Percentiles rank a stretch among this genome's conserved stretches.
These are phyloP conservation scores for Mus spicilegus DNA, from an alignment of 2,113 vertebrate genomes.

Conservation along the genomic window DNA sequence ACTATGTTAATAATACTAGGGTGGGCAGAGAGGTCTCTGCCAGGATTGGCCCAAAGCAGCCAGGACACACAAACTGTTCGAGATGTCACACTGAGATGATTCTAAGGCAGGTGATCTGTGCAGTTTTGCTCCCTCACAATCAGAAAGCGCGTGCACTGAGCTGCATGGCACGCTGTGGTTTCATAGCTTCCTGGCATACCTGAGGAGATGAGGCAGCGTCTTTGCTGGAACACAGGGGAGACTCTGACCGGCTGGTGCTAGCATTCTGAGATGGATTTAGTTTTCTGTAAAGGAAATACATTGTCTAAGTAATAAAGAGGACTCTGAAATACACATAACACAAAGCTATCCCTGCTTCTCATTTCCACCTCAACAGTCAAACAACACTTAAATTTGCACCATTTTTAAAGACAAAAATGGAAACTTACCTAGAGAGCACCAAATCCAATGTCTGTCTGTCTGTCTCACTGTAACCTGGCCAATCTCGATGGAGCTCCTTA, in stretches of 20 bases:
- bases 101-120: background rate
- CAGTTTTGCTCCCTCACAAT: background rate
- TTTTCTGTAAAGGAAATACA: slow-evolving; percentile 86
- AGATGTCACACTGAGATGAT: background rate
- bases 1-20: background rate
- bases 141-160: background rate
- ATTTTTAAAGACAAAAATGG: slow-evolving; percentile 58
- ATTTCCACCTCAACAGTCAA: slow-evolving; percentile 36
- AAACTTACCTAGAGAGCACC: slow-evolving; percentile 90
- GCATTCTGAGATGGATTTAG: slow-evolving; percentile 83
- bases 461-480: slow-evolving; percentile 94
- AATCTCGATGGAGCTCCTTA: slow-evolving; percentile 94
- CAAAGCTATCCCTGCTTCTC: slow-evolving; percentile 39
- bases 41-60: background rate
- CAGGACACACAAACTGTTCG: background rate
- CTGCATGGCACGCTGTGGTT: slow-evolving; percentile 24
- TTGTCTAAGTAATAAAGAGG: slow-evolving; percentile 75
- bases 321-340: slow-evolving; percentile 53
- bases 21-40: background rate
- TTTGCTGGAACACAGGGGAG: slow-evolving; percentile 75
- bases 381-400: slow-evolving; percentile 7
- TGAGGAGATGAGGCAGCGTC: slow-evolving; percentile 82
- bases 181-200: slow-evolving; percentile 81
- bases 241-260: slow-evolving; percentile 77
- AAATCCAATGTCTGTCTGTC: slow-evolving; percentile 91